These are phyloP conservation scores for Sycophila texana DNA, from an alignment of 2,888 invertebrate species.

Conservation along the genomic window DNA sequence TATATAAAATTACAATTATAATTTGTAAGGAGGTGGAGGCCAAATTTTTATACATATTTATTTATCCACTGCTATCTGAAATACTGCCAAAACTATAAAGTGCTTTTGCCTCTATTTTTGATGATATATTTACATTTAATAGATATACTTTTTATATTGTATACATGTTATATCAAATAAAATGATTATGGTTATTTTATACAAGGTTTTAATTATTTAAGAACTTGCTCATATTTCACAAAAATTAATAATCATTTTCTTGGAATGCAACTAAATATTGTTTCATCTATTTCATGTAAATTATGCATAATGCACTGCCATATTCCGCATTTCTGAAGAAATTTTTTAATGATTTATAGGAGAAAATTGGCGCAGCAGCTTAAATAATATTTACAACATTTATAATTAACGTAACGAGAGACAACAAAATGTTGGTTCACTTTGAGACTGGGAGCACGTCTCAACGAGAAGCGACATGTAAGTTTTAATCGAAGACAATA, in stretches of 20 bases:
- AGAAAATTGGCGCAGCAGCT: conserved; percentile 39
- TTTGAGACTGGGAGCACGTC: conserved; percentile 54
- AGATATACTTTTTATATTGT: conserved; percentile 48
- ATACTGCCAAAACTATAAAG: conserved; percentile 46
- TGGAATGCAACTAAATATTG: conserved; percentile 42
- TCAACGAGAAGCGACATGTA: conserved; percentile 52
- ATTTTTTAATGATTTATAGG: conserved; percentile 18
- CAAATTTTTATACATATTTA: conserved; percentile 42
- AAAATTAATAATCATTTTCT: conserved; percentile 40
- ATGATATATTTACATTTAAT: conserved; percentile 55
- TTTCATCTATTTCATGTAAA: conserved; percentile 24
- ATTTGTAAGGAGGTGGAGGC: conserved; percentile 47
- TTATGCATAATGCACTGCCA: conserved; percentile 25
- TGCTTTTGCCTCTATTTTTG: conserved; percentile 45
- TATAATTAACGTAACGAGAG: conserved; percentile 48
- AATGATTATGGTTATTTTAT: conserved; percentile 53
- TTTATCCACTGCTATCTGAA: conserved; percentile 38
- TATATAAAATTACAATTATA: conserved; percentile 55
- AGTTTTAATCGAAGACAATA: conserved; percentile 35
- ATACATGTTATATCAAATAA: conserved; percentile 50
- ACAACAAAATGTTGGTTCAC: conserved; percentile 50
- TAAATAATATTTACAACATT: conserved; percentile 60
- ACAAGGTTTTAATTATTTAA: conserved; percentile 46
- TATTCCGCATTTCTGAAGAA: conserved; percentile 21
- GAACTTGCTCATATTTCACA: conserved; percentile 8